Evolutionary conservation across 2,888 invertebrate species (phyloP), one percentile per base, ranked within the genome.

Genomic region (Panzeria rudis): DNA sequence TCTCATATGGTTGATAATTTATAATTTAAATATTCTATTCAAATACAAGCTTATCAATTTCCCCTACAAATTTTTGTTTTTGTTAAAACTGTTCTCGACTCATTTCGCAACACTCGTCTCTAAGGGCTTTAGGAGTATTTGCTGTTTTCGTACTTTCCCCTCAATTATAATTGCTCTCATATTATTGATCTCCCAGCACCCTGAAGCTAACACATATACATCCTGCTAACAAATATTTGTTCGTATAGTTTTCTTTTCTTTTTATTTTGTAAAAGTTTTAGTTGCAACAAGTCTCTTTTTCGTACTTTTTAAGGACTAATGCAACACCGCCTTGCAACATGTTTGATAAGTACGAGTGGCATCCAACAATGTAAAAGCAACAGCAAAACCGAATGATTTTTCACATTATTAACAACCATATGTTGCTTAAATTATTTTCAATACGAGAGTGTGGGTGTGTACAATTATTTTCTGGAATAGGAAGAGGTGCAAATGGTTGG

Each of bases 351-450:
- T 3, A 25, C n/a, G 13, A 56, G 35, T 8, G 4, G 11, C 5
- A 15, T 15, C 2, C 6, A 11, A 59, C 1, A 11, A 32, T n/a
- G n/a, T n/a, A n/a, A n/a, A n/a, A n/a, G n/a, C 35, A 25, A 54
- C 38, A 35, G 56, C 2, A 44, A 15, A 47, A 13, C 4, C 3
- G 17, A 41, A 62, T 52, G 54, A 54, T 73, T 75, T 68, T 68
- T 61, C 41, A 41, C 15, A 29, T 59, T 61, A 75, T 81, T 52
- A 68, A 61, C 81, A 75, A 44, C 73, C 81, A 81, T 75, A 81
- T 81, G 81, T 68, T 81, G 68, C 66, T 61, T 68, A 44, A 72
- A 44, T 7, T 54, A 23, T 38, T 23, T 41, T 20, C 15, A 50
- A 3, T 17, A 38, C 5, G 54, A n/a, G 23, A 23, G 20, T 20